These are phyloP conservation scores for Equus przewalskii DNA, from an alignment of 2,113 vertebrate genomes.

Conservation along the genomic window DNA sequence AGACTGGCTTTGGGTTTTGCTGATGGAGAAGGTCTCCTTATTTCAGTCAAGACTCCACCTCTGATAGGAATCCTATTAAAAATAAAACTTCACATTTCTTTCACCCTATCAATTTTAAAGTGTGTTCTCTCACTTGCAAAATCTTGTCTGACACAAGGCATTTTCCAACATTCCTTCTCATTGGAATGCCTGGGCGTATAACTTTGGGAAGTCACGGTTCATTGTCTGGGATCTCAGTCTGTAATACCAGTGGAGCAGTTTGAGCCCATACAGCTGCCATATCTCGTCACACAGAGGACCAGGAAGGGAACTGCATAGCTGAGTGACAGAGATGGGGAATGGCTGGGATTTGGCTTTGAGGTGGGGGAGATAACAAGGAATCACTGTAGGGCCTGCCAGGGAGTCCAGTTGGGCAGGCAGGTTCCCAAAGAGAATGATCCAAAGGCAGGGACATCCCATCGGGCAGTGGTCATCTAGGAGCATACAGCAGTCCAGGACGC, in stretches of 20 bases:
- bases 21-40: not conserved
- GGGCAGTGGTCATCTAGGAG: too few species aligned
- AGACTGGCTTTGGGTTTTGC: not conserved
- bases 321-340: not conserved
- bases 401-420: not conserved
- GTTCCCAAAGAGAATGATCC: not conserved
- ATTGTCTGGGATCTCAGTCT: conserved; percentile 41
- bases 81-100: conserved; percentile 30
- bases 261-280: conserved; percentile 57
- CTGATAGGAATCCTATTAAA: not conserved
- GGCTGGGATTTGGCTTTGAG: not conserved
- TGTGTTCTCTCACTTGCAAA: not conserved
- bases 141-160: conserved; percentile 3
- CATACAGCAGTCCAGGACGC: too few species aligned
- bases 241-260: not conserved
- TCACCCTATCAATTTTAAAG: conserved; percentile 33
- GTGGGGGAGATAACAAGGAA: not conserved
- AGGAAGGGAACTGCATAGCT: not conserved
- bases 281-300: conserved; percentile 17
- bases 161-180: conserved; percentile 55
- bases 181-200: conserved; percentile 11
- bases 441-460: not conserved
- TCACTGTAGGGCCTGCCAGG: not conserved
- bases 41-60: not conserved
- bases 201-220: conserved; percentile 30